Percentiles rank a stretch among this genome's conserved stretches.
phyloP scores from a whole-genome alignment of 2,888 invertebrate species.

The Sturmia bella region DNA sequence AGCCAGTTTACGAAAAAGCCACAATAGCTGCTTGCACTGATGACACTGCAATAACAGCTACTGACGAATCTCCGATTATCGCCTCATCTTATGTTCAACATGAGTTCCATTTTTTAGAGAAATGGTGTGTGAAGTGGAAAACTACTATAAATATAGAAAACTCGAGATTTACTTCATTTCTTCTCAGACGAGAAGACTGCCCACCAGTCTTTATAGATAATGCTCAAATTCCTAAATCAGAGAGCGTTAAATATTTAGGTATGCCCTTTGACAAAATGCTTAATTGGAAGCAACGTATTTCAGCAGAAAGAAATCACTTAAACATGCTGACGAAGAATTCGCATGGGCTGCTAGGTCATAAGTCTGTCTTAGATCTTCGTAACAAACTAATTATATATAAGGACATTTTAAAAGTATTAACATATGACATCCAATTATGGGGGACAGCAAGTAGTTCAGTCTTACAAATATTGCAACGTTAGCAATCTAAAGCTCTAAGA shows the following conservation, averaged over 20 bases:
- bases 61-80: background rate
- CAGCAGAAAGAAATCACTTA: too few species aligned
- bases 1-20: too few species aligned
- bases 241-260: conserved; percentile 16
- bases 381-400: too few species aligned
- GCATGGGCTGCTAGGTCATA: background rate
- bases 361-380: conserved; percentile 3
- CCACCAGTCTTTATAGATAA: conserved; percentile 5
- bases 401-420: background rate
- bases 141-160: background rate
- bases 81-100: conserved; percentile 6
- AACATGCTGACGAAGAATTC: too few species aligned
- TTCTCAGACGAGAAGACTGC: too few species aligned
- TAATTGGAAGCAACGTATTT: too few species aligned
- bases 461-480: conserved; percentile 1
- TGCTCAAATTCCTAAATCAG: conserved; percentile 8
- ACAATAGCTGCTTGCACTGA: background rate
- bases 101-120: background rate
- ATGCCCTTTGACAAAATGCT: too few species aligned
- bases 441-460: conserved; percentile 9
- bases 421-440: conserved; percentile 3
- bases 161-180: too few species aligned
- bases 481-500: background rate
- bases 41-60: conserved; percentile 6
- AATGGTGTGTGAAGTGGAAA: conserved; percentile 4